Evolutionary conservation across 2,113 vertebrate species (phyloP).

Genomic region (Sinocyclocheilus anshuiensis): DNA sequence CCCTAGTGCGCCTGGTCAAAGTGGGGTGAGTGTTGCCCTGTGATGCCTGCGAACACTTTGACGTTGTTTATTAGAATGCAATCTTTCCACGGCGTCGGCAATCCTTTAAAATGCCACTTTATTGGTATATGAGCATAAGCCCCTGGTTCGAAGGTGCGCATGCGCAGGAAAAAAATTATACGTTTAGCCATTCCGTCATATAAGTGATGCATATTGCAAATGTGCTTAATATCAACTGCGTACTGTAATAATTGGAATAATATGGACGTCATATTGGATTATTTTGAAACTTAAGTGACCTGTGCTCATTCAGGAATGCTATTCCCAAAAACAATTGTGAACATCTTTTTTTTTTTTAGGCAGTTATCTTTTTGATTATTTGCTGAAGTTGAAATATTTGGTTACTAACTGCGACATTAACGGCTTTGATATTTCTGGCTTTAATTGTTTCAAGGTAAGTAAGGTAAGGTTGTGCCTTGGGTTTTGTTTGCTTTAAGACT

Average conservation of each 20-base stretch:
- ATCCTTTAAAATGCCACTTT: background rate
- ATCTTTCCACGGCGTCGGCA: background rate
- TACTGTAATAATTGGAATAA: background rate
- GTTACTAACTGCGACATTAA: background rate
- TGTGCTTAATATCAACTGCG: background rate
- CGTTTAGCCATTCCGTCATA: background rate
- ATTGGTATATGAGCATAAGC: background rate
- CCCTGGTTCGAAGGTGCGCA: slow-evolving; percentile 22
- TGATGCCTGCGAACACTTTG: slow-evolving; percentile 41
- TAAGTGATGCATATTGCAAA: slow-evolving; percentile 10
- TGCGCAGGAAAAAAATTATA: background rate
- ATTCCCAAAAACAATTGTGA: background rate
- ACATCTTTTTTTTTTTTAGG: no score
- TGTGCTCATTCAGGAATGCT: background rate
- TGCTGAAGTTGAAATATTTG: background rate
- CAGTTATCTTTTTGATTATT: slow-evolving; percentile 1
- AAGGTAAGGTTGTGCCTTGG: background rate
- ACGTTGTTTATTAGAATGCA: background rate
- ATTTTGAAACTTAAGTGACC: background rate
- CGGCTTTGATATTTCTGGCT: background rate
- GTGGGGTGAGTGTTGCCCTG: slow-evolving; percentile 75
- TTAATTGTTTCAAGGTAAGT: background rate
- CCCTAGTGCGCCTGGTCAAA: slow-evolving; percentile 70
- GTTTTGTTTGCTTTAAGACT: background rate
- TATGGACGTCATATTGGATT: background rate